Evolutionary conservation across 2,888 invertebrate species (phyloP).

Genomic region (Cerastis leucographa): DNA sequence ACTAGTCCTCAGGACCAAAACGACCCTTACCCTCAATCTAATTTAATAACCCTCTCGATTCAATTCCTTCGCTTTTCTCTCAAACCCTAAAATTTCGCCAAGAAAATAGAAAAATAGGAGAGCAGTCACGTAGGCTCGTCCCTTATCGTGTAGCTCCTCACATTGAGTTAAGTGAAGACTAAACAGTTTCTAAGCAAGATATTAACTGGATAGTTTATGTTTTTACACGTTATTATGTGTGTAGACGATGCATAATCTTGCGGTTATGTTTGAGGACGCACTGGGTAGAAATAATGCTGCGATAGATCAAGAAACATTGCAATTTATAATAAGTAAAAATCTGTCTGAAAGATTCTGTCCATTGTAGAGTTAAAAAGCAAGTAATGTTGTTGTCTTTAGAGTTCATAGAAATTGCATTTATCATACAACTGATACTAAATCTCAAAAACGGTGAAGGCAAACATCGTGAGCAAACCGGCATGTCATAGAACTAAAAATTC

Average conservation of each 20-base stretch:
- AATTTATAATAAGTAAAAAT: background rate
- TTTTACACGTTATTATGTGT: conserved; percentile 22
- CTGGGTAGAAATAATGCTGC: conserved; percentile 6
- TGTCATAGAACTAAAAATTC: too few relatives aligned
- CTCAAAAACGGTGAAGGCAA: too few relatives aligned
- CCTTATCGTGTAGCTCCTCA: conserved; percentile 23
- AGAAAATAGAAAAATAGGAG: conserved; percentile 44
- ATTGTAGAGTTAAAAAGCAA: background rate
- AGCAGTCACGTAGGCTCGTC: conserved; percentile 43
- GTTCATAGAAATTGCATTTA: background rate
- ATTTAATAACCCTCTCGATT: conserved; percentile 47
- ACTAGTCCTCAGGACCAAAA: conserved; percentile 17
- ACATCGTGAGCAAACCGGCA: too few relatives aligned
- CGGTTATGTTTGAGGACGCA: conserved; percentile 16
- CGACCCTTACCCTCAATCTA: conserved; percentile 30
- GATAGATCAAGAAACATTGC: background rate
- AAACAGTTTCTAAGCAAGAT: conserved; percentile 52
- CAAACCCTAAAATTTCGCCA: conserved; percentile 26
- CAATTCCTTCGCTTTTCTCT: conserved; percentile 31
- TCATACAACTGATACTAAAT: background rate
- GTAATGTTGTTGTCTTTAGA: background rate
- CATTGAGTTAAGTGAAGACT: conserved; percentile 44
- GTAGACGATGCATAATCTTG: conserved; percentile 32
- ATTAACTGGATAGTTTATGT: conserved; percentile 48
- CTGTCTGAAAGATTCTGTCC: background rate